Base-by-base conservation (phyloP, 2,113 vertebrate species). In the Solea solea region DNA sequence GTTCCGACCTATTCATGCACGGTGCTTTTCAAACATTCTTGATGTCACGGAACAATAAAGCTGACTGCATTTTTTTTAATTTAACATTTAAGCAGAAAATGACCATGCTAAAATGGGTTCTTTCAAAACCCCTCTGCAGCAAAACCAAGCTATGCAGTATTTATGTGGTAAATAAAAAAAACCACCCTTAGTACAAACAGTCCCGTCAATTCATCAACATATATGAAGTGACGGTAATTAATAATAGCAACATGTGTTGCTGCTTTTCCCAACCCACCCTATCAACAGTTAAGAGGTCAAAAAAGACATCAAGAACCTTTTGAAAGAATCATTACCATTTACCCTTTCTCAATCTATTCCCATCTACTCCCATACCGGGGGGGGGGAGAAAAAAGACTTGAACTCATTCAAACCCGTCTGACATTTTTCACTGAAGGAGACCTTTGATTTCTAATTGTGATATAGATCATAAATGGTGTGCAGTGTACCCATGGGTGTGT, bases 371-470 rank as follows among this genome's bases (percentile, higher is more conserved):
- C 68, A 52, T 5, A 72, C 45, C 73, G 63, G 67, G 15, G 11
- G 39, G 28, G 57, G 5, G 3, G 12, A 67, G 68, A 83, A 81
- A 78, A 85, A 13, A 56, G 52, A 51, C 27, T 28, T 74, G 64
- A 86, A 83, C 77, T 69, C 73, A 80, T 84, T 80, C 57, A 81
- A 80, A 84, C 68, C 56, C 62, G 72, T 51, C 67, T 84, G 78
- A 82, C 79, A 87, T 90, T 88, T 86, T 86, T 88, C 74, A 79
- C 66, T 49, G 21, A 63, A 72, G 42, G 70, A 88, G 88, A 90
- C 89, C 86, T 89, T 92, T 91, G 81, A 64, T 88, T 82, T 89
- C 81, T 89, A 91, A 88, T 88, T 90, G 89, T 92, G 90, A 88
- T 88, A 90, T 83, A 89, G 88, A 86, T 89, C 87, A 88, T 77